Conservation (phyloP, 2,888 invertebrate species). For the Oxytorus armatus region DNA sequence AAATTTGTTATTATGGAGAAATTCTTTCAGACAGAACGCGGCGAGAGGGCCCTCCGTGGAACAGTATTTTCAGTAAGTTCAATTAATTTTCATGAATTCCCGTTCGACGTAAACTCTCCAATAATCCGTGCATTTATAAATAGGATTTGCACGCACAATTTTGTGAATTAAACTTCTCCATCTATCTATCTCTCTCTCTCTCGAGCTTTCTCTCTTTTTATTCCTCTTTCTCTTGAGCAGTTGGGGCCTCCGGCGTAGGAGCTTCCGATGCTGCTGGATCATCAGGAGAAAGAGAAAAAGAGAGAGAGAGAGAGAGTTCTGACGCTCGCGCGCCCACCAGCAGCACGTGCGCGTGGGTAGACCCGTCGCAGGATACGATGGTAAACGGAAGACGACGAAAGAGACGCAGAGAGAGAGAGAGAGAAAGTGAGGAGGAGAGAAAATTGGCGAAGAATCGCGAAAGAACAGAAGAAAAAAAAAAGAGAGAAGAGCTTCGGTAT, state of each 20-base stretch:
- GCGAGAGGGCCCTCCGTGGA: neutral
- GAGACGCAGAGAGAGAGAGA: conserved; percentile 22
- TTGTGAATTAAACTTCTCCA: conserved; percentile 40
- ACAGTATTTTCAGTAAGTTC: neutral
- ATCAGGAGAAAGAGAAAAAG: conserved; percentile 4
- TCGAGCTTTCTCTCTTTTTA: conserved; percentile 16
- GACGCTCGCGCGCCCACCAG: conserved; percentile 52
- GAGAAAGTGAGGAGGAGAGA: conserved; percentile 15
- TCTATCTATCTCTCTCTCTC: conserved; percentile 4
- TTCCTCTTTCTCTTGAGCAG: conserved; percentile 24
- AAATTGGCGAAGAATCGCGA: conserved; percentile 48
- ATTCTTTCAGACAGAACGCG: neutral
- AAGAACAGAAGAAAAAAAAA: conserved; percentile 20
- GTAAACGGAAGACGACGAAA: conserved; percentile 16
- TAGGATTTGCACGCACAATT: conserved; percentile 39
- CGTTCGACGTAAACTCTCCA: conserved; percentile 2
- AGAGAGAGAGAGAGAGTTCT: conserved; percentile 11
- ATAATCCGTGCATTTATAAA: conserved; percentile 36
- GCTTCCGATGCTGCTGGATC: conserved; percentile 65
- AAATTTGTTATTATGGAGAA: neutral
- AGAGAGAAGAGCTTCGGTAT: conserved; percentile 2
- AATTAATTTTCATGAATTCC: conserved; percentile 35
- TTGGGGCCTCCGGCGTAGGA: conserved; percentile 46
- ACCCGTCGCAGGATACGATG: conserved; percentile 46
- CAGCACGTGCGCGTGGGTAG: conserved; percentile 58